Base-by-base conservation (phyloP, 35 echinoderm and acorn worm species). In the Holothuria glaberrima region DNA sequence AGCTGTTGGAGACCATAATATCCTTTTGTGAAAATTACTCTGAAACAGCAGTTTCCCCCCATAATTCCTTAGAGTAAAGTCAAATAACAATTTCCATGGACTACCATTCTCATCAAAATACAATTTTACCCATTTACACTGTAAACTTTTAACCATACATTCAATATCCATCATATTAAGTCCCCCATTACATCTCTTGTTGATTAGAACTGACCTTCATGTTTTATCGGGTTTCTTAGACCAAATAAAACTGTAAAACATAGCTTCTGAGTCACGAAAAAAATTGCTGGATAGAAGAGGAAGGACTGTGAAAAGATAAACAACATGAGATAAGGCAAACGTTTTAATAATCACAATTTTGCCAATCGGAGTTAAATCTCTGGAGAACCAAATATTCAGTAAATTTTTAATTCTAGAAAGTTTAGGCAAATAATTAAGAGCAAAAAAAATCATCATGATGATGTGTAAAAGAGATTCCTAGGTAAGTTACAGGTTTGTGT, bases 401-500 rank as follows among this genome's bases (percentile, higher is more conserved):
- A 70, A 70, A 26, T 30, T 70, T 70, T 70, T 70, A 25, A 70
- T 70, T 16, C 67, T 26, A 25, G 67, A 70, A 7, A 70, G 0
- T 70, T 70, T 70, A 26, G 67, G 21, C 13, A 70, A 70, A n/a
- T 70, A 30, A 70, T 70, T 70, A 30, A 70, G 26, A 64, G 3
- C 13, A 65, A 65, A 4, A 61, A 61, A 65, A 65, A 65, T 65
- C 62, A 65, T 65, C 62, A 65, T 65, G 62, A 65, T 65, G 62
- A 20, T 6, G 28, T 21, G 28, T 41, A 41, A 65, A n/a, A 20
- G 62, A 65, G 28, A 65, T 65, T 24, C 62, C 62, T 20, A 65
- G 0, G 62, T 65, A 65, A 65, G 62, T 65, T 21, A 65, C 28
- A 64, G 19, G 21, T 28, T 20, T 21, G 62, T 65, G 62, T 21